Percentiles rank a stretch among this genome's conserved stretches.
phyloP scores from a whole-genome alignment of 2,888 invertebrate genomes.

The Incurvaria masculella region DNA sequence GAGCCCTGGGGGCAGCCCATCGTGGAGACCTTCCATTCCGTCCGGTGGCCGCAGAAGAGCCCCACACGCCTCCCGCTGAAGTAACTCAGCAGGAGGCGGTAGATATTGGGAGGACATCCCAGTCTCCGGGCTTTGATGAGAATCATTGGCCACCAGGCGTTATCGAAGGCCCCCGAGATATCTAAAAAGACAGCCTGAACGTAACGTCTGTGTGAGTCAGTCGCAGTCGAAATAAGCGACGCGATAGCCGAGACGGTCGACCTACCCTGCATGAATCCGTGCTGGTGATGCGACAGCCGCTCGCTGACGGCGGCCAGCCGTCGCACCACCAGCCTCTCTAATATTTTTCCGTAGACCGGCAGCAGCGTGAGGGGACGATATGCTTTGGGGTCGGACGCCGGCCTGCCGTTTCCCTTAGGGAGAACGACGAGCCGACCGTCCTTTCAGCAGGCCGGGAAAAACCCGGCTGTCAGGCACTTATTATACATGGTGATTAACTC shows the following conservation, averaged over 20 bases:
- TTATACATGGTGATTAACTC: background rate
- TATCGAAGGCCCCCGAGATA: conserved; percentile 23
- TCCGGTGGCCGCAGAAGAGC: conserved; percentile 10
- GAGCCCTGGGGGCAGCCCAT: conserved; percentile 21
- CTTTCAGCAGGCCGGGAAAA: conserved; percentile 20
- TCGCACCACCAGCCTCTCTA: conserved; percentile 18
- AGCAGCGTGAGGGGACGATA: conserved; percentile 22
- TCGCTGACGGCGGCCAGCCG: conserved; percentile 14
- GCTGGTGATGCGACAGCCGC: conserved; percentile 17
- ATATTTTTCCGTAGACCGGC: conserved; percentile 20
- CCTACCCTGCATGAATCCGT: conserved; percentile 20
- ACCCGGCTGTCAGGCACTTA: conserved; percentile 5
- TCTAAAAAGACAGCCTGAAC: conserved; percentile 18
- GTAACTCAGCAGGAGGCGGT: conserved; percentile 2
- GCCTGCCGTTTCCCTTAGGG: conserved; percentile 19
- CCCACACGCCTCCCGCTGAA: conserved; percentile 1
- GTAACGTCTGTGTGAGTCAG: too few relatives aligned
- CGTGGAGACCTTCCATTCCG: conserved; percentile 12
- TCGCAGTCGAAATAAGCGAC: too few relatives aligned
- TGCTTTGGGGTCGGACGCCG: conserved; percentile 17
- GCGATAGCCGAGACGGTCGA: conserved; percentile 20
- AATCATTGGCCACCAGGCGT: conserved; percentile 21
- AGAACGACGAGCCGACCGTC: conserved; percentile 16
- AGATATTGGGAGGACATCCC: conserved; percentile 9
- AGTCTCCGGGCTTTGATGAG: conserved; percentile 11